Evolutionary conservation across 2,888 invertebrate genomes (phyloP), one percentile per base, ranked within the genome.

Genomic region (Lysandra coridon): DNA sequence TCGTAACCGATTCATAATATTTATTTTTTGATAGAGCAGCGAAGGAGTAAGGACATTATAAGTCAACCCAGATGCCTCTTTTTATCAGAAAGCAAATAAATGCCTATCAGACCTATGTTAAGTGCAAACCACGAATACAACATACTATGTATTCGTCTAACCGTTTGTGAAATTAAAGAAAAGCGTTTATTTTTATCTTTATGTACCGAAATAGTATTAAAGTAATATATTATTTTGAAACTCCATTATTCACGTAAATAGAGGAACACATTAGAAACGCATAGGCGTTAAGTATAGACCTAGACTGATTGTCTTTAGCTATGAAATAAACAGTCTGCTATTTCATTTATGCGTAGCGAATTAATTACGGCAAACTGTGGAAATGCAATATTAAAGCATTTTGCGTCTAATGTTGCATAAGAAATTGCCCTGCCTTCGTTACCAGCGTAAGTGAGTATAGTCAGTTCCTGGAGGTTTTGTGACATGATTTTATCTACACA

Each of bases 31-130:
- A 10, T 23, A 62, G 10, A n/a, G 62, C n/a, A 23, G 10, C 62
- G 62, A 7, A n/a, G 6, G 23, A n/a, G 2, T 62, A 62, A 64
- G 64, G 64, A 64, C 64, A 64, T 64, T 23, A 23, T 0, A 30
- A 64, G 23, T 10, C 64, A 23, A 23, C 64, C 23, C 30, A 64
- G 64, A 1, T 64, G 64, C 64, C 64, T 64, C 64, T 30, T 64
- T 64, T 64, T 64, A 64, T 64, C 30, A 30, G 12, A 64, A 64
- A 30, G 30, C 30, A 64, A 64, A 64, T 64, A 64, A 64, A 64
- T 12, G 30, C 64, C 64, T 64, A 64, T 64, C 12, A 30, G 57
- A 57, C 53, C 4, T 53, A 53, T 64, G 12, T 64, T 4, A 12
- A 30, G 64, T 64, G 30, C 30, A 64, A 23, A 30, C 30, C 10